Evolutionary conservation across 1,140 invertebrate species (phyloP), one percentile per base, ranked within the genome.

Genomic region (Pinna nobilis): DNA sequence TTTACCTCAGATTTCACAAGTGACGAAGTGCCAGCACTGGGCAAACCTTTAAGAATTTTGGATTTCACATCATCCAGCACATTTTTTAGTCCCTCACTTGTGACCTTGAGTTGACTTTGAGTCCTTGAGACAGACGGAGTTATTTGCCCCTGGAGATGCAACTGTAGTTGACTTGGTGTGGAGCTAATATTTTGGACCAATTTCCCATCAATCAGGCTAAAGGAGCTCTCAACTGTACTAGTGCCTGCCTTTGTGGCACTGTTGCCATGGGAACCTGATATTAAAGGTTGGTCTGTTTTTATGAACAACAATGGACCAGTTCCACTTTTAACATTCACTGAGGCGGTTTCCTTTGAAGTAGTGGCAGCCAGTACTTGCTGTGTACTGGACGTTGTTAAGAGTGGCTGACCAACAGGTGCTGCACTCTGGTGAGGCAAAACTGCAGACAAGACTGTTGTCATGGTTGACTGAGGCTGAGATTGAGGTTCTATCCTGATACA

Each of bases 81-180:
- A 1, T 33, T 41, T 61, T 77, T 78, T 15, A 82, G 44, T 68
- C 80, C 80, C 32, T 82, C 74, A 69, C 77, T 59, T 39, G 80
- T 82, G 9, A 82, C 80, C 47, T 77, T 77, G 5, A 82, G 68
- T 59, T 77, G 78, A 68, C 73, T 74, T 57, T 53, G 37, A 66
- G 7, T 30, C 41, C 32, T 72, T 44, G 47, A 32, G 18, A 57
- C 20, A n/a, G n/a, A n/a, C n/a, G n/a, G n/a, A 32, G 55, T 5
- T 35, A 59, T 59, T n/a, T 59, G 55, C 23, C 55, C 55, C 55
- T 59, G 55, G 18, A 59, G 23, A 18, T 59, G 55, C 0, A 59
- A n/a, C 9, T 59, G 55, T 59, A 59, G 23, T 33, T 59, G 55
- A 20, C 30, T 59, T 59, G 55, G n/a, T n/a, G n/a, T n/a, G n/a